Percentiles rank a stretch among this genome's conserved stretches.
These are phyloP conservation scores for Nibea albiflora DNA, from an alignment of 2,113 vertebrate species.

Conservation along the genomic window DNA sequence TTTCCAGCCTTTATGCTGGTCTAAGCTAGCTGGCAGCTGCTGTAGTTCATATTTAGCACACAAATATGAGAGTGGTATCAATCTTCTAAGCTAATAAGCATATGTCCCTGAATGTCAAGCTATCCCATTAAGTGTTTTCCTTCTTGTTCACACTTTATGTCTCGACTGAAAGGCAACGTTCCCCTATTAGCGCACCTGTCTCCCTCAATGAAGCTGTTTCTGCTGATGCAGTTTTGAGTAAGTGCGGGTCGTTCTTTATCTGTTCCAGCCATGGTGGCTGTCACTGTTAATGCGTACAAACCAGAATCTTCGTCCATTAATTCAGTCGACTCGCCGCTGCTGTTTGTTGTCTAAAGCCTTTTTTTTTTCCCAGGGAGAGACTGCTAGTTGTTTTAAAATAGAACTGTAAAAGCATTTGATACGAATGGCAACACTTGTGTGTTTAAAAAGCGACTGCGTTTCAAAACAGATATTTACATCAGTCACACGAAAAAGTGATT, in stretches of 20 bases:
- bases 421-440: neutral
- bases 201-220: neutral
- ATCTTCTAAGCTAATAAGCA: neutral
- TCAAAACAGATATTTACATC: conserved; percentile 14
- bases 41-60: too few species aligned
- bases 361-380: neutral
- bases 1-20: too few species aligned
- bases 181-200: too few species aligned
- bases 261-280: neutral
- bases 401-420: conserved; percentile 1
- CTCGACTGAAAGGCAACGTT: neutral
- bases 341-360: neutral
- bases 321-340: neutral
- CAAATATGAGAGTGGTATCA: neutral
- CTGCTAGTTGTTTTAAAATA: neutral
- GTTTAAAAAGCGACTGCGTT: neutral
- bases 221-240: neutral
- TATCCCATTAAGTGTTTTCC: neutral
- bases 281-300: neutral
- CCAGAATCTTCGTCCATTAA: neutral
- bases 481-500: neutral
- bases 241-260: neutral
- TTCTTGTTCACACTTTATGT: neutral
- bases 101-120: neutral
- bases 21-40: too few species aligned